These are phyloP conservation scores for Nylanderia fulva DNA, from an alignment of 1,140 invertebrate genomes.

Conservation along the genomic window DNA sequence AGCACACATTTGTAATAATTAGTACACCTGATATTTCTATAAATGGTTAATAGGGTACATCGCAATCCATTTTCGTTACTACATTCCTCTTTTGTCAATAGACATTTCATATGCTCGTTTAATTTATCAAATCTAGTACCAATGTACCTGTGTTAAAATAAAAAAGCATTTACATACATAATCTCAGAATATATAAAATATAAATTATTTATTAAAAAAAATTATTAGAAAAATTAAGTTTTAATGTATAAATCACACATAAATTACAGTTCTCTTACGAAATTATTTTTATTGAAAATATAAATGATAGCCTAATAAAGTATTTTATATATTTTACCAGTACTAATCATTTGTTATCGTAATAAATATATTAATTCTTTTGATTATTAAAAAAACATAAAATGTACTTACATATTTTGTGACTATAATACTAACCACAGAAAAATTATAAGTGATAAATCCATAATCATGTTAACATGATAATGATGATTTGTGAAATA, in stretches of 20 bases:
- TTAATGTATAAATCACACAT: neutral
- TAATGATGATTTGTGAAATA: neutral
- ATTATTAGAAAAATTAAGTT: no score
- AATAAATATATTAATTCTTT: neutral
- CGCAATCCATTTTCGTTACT: no score
- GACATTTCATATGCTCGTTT: constrained; percentile 10
- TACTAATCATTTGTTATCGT: neutral
- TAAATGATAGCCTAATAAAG: no score
- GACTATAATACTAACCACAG: constrained; percentile 18
- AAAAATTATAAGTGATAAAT: neutral
- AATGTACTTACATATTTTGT: neutral
- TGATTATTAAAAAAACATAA: neutral
- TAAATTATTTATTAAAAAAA: no score
- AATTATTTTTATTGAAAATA: no score
- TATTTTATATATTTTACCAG: neutral
- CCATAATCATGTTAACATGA: neutral
- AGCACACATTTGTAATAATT: neutral
- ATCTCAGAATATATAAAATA: neutral
- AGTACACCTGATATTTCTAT: neutral
- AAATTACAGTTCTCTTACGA: neutral
- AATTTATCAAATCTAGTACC: constrained; percentile 27
- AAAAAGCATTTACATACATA: neutral
- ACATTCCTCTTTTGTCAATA: constrained; percentile 4
- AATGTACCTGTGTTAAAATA: neutral
- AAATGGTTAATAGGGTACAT: no score